A percentile compares a stretch with the other conserved stretches of the same genome.
These are phyloP conservation scores for Todus mexicanus DNA, from an alignment of 2,797 vertebrate species.

Conservation along the genomic window DNA sequence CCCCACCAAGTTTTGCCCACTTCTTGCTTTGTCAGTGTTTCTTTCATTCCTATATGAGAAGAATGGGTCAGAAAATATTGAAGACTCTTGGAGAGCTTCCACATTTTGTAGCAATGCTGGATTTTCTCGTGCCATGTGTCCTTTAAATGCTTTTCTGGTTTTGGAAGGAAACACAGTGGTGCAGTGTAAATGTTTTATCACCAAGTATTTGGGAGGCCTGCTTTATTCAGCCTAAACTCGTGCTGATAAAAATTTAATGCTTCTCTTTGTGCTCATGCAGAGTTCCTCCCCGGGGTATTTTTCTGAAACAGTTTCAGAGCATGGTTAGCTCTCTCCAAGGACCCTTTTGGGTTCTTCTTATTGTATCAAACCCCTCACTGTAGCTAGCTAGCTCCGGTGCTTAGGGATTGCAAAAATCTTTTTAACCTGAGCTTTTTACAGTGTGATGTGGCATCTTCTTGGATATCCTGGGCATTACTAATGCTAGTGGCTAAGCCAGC, in stretches of 20 bases:
- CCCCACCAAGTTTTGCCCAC: background rate
- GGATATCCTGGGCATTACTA: background rate
- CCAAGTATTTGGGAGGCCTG: background rate
- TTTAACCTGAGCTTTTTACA: background rate
- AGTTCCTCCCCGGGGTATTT: background rate
- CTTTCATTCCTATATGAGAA: background rate
- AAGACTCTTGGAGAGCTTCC: background rate
- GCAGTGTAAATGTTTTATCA: slow-evolving; percentile 22
- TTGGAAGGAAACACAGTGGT: background rate
- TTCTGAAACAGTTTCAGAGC: background rate
- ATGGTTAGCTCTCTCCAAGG: background rate
- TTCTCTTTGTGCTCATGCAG: background rate
- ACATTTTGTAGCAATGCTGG: background rate
- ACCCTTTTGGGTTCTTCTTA: background rate
- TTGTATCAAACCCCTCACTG: background rate
- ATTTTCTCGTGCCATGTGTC: background rate
- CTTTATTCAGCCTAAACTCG: slow-evolving; percentile 12
- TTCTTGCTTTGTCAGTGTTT: background rate
- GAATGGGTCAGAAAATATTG: background rate
- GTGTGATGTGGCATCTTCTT: background rate
- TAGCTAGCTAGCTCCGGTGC: background rate
- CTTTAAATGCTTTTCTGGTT: background rate
- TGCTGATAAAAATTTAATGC: slow-evolving; percentile 11
- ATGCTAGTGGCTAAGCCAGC: background rate
- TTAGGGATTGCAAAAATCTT: background rate